Evolutionary conservation across 2,797 vertebrate species (phyloP), one percentile per base, ranked within the genome.

Genomic region (Odontamblyopus rebecca): DNA sequence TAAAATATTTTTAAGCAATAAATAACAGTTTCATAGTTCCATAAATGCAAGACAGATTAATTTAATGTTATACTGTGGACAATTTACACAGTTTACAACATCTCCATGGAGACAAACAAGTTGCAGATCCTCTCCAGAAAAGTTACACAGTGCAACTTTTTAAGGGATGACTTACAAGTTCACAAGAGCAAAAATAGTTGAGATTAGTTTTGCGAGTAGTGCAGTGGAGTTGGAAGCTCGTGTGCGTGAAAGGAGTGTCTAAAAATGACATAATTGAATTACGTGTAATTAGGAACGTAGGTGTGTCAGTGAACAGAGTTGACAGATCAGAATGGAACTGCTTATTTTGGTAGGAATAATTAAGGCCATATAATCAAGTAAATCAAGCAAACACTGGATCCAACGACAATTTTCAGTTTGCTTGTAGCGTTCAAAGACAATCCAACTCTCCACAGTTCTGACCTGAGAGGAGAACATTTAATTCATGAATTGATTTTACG

Each of bases 91-190:
- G 5, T 32, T 32, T 32, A 32, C 32, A 32, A 32, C 3, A 32
- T 32, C 32, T 32, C 32, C 32, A 32, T 32, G 32, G 32, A 32
- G 32, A 32, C 32, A 38, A 38, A 38, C 35, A 8, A 7, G 35
- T 38, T 38, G 7, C 35, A 8, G 35, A 38, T 38, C 7, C 35
- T 38, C 1, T 38, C 7, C 35, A 38, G 32, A 32, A 38, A 38
- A 38, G 35, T 38, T 38, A 32, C 32, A 32, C 32, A 32, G 32
- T 32, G 35, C 7, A 38, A 6, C 35, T 38, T 38, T 32, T 38
- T 38, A 86, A 54, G 67, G 75, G 73, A 77, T 74, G 65, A 81
- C 78, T 79, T 78, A 59, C 72, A 50, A 66, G 74, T 70, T 70
- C 62, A 72, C 72, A 77, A 57, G 62, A 63, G 61, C 77, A 26